Evolutionary conservation across 1,140 invertebrate genomes (phyloP), one percentile per base, ranked within the genome.

Genomic region (Tigriopus japonicus): DNA sequence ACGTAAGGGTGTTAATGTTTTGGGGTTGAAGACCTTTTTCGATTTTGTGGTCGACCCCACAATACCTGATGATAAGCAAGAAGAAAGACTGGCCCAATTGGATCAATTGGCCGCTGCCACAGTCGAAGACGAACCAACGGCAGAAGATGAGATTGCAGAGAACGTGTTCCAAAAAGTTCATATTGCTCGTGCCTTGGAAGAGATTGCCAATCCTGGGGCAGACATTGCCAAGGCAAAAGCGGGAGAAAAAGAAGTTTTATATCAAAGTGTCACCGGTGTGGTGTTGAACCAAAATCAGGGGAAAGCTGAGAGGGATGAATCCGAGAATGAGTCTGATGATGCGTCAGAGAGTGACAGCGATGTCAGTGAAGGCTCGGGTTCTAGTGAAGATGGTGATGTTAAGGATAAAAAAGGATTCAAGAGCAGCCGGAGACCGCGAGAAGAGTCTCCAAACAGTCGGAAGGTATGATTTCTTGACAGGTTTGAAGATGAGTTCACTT

Each of bases 151-250:
- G 73, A 77, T 87, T 63, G 82, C 88, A 66, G 83, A 86, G 65
- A 80, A 91, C 72, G 87, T 96, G 35, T 98, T 98, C 71, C 92
- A 94, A 69, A 81, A 90, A 70, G 80, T 84, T 12, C 98, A 83
- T 69, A 98, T 99, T 71, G 94, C 95, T 19, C 84, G 94, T 71
- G 84, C 84, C 64, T 75, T 99, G n/a, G 83, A 82, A 66, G 85
- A 98, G 75, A 88, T 89, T 70, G 66, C 51, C 56, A 41, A 54
- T 67, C 14, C 66, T 63, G 58, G 51, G 42, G n/a, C 42, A 23
- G 42, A 52, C 9, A 52, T 52, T 15, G 15, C 42, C 41, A 49
- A 42, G 14, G 58, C 21, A 3, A 60, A 60, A 60, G 19, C n/a
- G 3, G 19, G 24, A 5, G 12, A 41, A 42, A 28, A 60, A 63